Percentiles rank a stretch among this genome's conserved stretches.
Conservation (phyloP, 2,888 invertebrate species). For the Pimpla rufipes region DNA sequence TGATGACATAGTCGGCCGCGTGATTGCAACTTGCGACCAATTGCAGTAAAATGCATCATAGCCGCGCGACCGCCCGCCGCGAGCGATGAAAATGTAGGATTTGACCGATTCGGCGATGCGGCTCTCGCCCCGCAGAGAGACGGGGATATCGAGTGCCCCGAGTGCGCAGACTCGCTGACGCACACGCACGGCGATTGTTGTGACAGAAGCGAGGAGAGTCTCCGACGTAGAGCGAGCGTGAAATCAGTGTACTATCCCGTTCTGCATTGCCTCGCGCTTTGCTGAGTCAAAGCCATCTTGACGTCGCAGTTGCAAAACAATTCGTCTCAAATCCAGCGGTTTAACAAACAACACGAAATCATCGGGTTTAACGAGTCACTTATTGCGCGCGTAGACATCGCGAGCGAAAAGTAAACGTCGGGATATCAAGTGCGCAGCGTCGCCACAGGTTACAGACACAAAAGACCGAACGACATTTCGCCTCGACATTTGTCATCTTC, state of each 20-base stretch:
- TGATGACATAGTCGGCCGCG: neutral
- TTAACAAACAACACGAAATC: neutral
- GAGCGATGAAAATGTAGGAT: neutral
- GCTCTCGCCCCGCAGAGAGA: constrained; percentile 8
- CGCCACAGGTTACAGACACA: constrained; percentile 4
- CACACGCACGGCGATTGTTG: constrained; percentile 76
- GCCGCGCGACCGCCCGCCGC: neutral
- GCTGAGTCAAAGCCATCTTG: constrained; percentile 59
- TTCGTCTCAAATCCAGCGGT: neutral
- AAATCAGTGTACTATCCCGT: constrained; percentile 39
- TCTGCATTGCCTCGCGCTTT: constrained; percentile 24
- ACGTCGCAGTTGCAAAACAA: constrained; percentile 54
- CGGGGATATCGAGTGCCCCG: constrained; percentile 23
- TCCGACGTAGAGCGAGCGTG: constrained; percentile 8
- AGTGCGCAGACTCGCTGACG: constrained; percentile 74
- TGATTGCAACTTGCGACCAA: neutral
- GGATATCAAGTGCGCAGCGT: neutral
- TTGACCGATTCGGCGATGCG: constrained; percentile 1
- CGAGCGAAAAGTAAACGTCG: neutral
- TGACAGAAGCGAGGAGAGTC: constrained; percentile 74
- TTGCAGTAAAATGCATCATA: neutral
- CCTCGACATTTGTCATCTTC: neutral
- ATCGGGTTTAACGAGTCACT: too few relatives aligned
- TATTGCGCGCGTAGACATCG: neutral
- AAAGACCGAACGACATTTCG: neutral